These are phyloP conservation scores for Nannoperca australis DNA, from an alignment of 2,797 vertebrate genomes.

Conservation along the genomic window DNA sequence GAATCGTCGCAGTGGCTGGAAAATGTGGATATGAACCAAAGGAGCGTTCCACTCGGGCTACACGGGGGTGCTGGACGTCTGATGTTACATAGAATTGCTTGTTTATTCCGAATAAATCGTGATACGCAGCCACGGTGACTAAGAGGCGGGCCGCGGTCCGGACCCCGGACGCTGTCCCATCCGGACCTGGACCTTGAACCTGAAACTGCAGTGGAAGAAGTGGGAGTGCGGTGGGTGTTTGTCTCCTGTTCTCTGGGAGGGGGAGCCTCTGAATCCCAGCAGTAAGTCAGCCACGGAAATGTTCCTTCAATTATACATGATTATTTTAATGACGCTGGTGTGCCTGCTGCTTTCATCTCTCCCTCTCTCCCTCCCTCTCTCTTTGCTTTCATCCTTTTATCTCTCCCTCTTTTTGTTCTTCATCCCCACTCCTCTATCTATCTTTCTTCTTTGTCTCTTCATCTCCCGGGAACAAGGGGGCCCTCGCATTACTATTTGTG, in stretches of 20 bases:
- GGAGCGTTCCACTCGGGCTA: too few relatives aligned
- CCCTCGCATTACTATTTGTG: constrained; percentile 40
- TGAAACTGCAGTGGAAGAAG: background rate
- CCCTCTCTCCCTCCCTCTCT: constrained; percentile 28
- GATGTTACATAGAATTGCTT: too few relatives aligned
- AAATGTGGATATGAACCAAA: too few relatives aligned
- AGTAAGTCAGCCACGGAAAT: constrained; percentile 48
- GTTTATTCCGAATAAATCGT: too few relatives aligned
- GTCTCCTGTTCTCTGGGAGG: constrained; percentile 7
- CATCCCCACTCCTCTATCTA: constrained; percentile 5
- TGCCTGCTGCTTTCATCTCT: constrained; percentile 72
- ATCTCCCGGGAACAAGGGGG: constrained; percentile 31
- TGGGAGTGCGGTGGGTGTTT: constrained; percentile 15
- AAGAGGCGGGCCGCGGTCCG: too few relatives aligned
- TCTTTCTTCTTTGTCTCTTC: constrained; percentile 21
- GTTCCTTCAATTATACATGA: constrained; percentile 78
- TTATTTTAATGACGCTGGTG: constrained; percentile 72
- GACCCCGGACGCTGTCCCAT: too few relatives aligned
- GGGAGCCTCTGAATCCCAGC: constrained; percentile 55
- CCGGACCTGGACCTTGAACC: too few relatives aligned
- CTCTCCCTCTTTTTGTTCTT: constrained; percentile 36
- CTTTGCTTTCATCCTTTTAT: constrained; percentile 57
- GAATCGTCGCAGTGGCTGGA: too few relatives aligned
- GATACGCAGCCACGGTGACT: too few relatives aligned
- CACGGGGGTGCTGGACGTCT: too few relatives aligned